phyloP scores from a whole-genome alignment of 2,113 vertebrate species.

The Passer domesticus region DNA sequence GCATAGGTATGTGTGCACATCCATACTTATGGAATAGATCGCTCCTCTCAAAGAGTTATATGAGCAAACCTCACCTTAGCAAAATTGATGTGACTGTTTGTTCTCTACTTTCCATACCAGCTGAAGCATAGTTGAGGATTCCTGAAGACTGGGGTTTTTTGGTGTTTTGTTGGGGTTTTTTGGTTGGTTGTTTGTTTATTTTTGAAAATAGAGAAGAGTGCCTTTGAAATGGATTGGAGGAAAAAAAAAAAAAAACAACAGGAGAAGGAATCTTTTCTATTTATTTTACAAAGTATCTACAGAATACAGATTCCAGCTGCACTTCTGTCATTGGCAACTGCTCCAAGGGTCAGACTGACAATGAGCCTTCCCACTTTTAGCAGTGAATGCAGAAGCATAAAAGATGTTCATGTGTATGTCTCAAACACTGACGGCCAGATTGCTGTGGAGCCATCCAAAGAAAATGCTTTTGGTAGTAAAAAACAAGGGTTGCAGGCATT shows the following conservation, averaged over 20 bases:
- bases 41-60: neutral
- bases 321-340: neutral
- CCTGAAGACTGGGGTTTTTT: neutral
- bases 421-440: neutral
- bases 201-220: neutral
- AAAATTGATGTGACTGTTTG: neutral
- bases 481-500: neutral
- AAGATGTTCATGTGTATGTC: neutral
- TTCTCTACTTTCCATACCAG: neutral
- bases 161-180: no score
- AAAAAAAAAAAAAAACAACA: neutral
- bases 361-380: neutral
- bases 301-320: fast-evolving
- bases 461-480: neutral
- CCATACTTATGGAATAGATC: neutral
- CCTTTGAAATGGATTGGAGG: neutral
- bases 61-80: neutral
- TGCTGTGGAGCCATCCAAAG: neutral
- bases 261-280: neutral
- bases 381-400: neutral
- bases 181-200: neutral
- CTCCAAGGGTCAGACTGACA: neutral
- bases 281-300: neutral
- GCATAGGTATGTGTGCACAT: no score
- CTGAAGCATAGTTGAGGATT: neutral